Evolutionary conservation across 2,113 vertebrate species (phyloP), one percentile per base, ranked within the genome.

Genomic region (Nanorana parkeri): DNA sequence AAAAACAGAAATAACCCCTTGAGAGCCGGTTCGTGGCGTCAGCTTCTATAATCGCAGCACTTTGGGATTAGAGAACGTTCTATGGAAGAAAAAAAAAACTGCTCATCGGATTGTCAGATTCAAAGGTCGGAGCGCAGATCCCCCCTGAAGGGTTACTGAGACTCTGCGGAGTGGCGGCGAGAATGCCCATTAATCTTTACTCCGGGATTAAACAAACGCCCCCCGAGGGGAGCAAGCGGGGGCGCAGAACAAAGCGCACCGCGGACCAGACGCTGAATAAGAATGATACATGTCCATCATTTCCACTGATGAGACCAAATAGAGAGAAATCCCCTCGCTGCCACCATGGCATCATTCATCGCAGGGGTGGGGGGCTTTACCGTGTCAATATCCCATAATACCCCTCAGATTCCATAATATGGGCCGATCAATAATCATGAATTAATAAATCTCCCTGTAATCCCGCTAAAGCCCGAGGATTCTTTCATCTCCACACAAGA

Each of bases 61-160:
- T 7, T 55, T 11, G 55, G 19, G 71, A 67, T 67, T 67, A 67
- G 17, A 19, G 16, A 36, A 29, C 6, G 17, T 21, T 24, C 41
- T 52, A 60, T 32, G 17, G 52, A 65, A 51, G 8, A 80, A 72
- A 72, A 8, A 55, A 24, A 71, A 47, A 36, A 16, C 32, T 19
- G 41, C 60, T 81, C 32, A 52, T 72, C 78, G 56, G 28, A 29
- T 52, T 72, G 68, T 52, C 68, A 29, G 55, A 58, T 55, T 81
- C 68, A 81, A 65, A 73, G 68, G 65, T 73, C 65, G 8, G 24
- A 74, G 32, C 20, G 26, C 19, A 1, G 19, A 10, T 71, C 67
- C 55, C 68, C 17, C 17, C 29, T 17, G 60, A 23, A 74, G n/a
- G 20, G 54, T 47, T 47, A 11, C 10, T 36, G 32, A 3, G 8